These are phyloP conservation scores for Tineola bisselliella DNA, from an alignment of 2,888 invertebrate species.

Conservation along the genomic window DNA sequence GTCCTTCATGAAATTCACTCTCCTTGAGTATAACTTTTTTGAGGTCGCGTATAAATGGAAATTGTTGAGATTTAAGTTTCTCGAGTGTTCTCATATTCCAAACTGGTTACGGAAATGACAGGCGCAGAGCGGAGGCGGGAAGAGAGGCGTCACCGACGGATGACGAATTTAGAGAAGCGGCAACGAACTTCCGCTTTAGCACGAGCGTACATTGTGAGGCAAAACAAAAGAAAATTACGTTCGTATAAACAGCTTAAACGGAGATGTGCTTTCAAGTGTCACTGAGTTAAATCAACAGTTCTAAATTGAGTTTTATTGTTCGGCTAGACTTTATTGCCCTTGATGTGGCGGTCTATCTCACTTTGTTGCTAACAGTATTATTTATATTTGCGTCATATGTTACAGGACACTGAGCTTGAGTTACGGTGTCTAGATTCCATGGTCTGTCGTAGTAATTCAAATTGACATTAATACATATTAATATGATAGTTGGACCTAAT, in stretches of 20 bases:
- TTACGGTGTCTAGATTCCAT: background rate
- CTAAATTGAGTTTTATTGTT: constrained; percentile 12
- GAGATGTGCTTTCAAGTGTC: constrained; percentile 7
- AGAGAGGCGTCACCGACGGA: constrained; percentile 14
- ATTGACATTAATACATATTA: background rate
- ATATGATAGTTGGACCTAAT: no score
- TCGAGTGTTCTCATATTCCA: constrained; percentile 30
- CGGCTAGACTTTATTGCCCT: background rate
- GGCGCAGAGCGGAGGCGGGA: constrained; percentile 17
- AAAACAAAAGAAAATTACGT: constrained; percentile 12
- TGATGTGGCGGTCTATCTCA: background rate
- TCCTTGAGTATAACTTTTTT: background rate
- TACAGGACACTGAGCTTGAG: background rate
- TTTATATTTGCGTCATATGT: no score
- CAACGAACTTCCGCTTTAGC: constrained; percentile 19
- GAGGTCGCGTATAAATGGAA: constrained; percentile 45
- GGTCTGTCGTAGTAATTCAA: background rate
- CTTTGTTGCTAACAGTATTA: background rate
- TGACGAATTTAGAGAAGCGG: constrained; percentile 22
- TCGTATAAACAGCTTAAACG: constrained; percentile 12
- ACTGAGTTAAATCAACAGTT: constrained; percentile 11
- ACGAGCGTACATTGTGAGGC: constrained; percentile 9
- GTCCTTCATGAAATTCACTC: background rate
- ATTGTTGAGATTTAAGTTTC: constrained; percentile 49
- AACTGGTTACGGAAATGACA: constrained; percentile 42